Evolutionary conservation across 1,140 invertebrate genomes (phyloP).

Genomic region (Agrypnia vestita): DNA sequence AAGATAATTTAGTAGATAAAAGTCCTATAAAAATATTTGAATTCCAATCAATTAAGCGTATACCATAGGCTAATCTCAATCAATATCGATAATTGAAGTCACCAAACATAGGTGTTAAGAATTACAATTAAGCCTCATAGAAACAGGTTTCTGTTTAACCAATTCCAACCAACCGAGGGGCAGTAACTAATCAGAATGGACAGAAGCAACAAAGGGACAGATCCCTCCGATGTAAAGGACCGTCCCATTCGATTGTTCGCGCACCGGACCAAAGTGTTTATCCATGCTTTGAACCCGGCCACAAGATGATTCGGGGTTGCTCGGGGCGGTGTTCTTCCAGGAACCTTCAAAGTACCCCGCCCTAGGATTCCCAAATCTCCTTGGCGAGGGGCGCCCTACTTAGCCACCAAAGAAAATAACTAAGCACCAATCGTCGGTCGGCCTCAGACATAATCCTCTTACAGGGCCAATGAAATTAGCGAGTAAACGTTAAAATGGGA

Average conservation of each 20-base stretch:
- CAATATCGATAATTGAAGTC: no score
- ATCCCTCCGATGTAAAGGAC: conserved; percentile 39
- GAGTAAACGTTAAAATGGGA: conserved; percentile 39
- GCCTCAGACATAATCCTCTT: conserved; percentile 41
- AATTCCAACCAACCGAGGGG: conserved; percentile 44
- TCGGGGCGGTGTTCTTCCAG: conserved; percentile 46
- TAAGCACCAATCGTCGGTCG: conserved; percentile 48
- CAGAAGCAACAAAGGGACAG: conserved; percentile 39
- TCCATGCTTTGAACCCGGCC: conserved; percentile 54
- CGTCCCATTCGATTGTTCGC: conserved; percentile 53
- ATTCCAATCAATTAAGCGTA: no score
- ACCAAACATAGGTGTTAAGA: neutral
- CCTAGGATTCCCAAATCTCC: conserved; percentile 11
- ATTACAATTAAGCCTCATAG: neutral
- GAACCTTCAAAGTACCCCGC: neutral
- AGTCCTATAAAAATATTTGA: no score
- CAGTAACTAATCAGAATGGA: conserved; percentile 44
- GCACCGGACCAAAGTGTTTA: conserved; percentile 57
- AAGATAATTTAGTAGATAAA: no score
- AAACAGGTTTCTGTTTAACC: conserved; percentile 16
- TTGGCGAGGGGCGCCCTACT: conserved; percentile 19
- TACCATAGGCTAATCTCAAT: no score
- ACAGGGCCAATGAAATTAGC: conserved; percentile 43
- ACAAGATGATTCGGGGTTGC: conserved; percentile 49
- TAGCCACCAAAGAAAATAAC: conserved; percentile 41